phyloP scores from a whole-genome alignment of 2,888 invertebrate species.

The Eristalis arbustorum region DNA sequence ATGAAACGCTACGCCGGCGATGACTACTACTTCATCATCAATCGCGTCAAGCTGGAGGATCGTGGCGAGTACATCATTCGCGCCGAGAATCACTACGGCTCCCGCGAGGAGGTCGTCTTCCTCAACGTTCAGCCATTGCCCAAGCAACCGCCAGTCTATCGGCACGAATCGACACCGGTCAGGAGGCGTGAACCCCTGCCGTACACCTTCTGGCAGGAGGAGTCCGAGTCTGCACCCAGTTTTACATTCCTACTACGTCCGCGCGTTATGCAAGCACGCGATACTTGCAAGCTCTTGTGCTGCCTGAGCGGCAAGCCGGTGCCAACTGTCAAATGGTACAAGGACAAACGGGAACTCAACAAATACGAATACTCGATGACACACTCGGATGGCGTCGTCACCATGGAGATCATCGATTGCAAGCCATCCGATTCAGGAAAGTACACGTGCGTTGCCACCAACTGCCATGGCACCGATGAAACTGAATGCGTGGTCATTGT shows the following conservation, averaged over 20 bases:
- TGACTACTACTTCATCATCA: slow-evolving; percentile 98
- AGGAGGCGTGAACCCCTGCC: slow-evolving; percentile 91
- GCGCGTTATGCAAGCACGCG: slow-evolving; percentile 97
- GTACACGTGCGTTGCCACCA: slow-evolving; percentile 96
- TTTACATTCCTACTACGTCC: slow-evolving; percentile 99
- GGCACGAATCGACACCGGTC: slow-evolving; percentile 86
- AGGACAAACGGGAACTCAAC: slow-evolving; percentile 94
- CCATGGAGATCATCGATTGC: slow-evolving; percentile 97
- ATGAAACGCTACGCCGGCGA: slow-evolving; percentile 99
- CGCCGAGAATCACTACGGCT: slow-evolving; percentile 98
- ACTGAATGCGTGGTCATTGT: slow-evolving; percentile 97
- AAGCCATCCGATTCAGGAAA: slow-evolving; percentile 97
- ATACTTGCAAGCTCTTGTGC: slow-evolving; percentile 98
- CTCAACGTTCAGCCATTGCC: slow-evolving; percentile 92
- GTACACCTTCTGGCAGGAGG: slow-evolving; percentile 95
- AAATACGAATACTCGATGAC: slow-evolving; percentile 95
- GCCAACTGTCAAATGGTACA: slow-evolving; percentile 95
- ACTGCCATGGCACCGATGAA: slow-evolving; percentile 96
- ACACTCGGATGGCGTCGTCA: slow-evolving; percentile 96
- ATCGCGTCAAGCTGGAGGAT: slow-evolving; percentile 96
- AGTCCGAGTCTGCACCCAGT: slow-evolving; percentile 94
- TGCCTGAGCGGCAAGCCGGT: slow-evolving; percentile 97
- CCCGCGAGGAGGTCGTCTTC: slow-evolving; percentile 97
- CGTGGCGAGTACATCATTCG: slow-evolving; percentile 98
- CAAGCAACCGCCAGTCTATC: slow-evolving; percentile 79